phyloP scores from a whole-genome alignment of 2,113 vertebrate genomes.

The Oophaga pumilio region DNA sequence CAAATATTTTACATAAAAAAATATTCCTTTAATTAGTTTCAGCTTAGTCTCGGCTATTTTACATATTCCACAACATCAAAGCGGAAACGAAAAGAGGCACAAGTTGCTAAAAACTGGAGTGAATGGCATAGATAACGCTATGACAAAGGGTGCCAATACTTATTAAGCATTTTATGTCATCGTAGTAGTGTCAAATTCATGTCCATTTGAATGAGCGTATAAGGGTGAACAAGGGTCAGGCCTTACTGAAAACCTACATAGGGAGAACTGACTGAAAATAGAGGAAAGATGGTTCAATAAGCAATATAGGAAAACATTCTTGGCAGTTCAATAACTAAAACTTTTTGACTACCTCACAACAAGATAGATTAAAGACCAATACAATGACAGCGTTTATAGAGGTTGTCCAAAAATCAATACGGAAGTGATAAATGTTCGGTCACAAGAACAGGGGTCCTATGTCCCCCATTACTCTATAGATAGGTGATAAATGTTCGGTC shows the following conservation, averaged over 20 bases:
- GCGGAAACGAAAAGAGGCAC: background rate
- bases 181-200: background rate
- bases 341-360: no score
- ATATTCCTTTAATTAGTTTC: constrained; percentile 32
- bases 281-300: no score
- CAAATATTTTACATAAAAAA: constrained; percentile 26
- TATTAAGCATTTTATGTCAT: background rate
- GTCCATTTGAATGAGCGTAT: background rate
- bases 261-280: no score
- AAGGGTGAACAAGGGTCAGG: background rate
- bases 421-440: no score
- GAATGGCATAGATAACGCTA: background rate
- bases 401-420: no score
- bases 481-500: no score
- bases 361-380: no score
- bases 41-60: constrained; percentile 9
- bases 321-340: no score
- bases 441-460: no score
- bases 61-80: constrained; percentile 19
- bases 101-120: background rate
- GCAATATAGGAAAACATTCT: no score
- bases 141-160: background rate
- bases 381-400: no score
- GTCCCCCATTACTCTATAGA: no score
- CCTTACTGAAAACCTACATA: background rate